Evolutionary conservation across 2,888 invertebrate genomes (phyloP).

Genomic region (Bombylius discolor): DNA sequence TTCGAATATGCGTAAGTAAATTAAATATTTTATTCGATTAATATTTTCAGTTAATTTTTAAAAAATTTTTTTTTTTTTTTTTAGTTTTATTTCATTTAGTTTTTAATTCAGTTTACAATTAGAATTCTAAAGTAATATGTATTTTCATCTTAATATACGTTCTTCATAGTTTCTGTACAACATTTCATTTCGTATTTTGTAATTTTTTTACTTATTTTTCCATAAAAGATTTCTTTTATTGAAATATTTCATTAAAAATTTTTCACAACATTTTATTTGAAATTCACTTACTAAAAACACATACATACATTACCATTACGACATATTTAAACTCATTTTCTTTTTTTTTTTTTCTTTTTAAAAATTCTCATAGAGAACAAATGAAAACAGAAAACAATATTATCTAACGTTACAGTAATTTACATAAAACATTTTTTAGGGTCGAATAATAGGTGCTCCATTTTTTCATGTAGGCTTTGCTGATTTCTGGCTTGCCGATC

Average conservation of each 20-base stretch:
- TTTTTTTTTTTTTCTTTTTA: conserved; percentile 3
- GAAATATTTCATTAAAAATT: too few relatives aligned
- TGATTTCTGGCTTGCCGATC: conserved; percentile 98
- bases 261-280: too few relatives aligned
- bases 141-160: too few relatives aligned
- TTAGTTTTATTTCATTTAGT: neutral
- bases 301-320: too few relatives aligned
- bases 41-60: conserved; percentile 1
- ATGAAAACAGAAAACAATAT: neutral
- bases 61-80: conserved; percentile 6
- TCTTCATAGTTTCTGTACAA: too few relatives aligned
- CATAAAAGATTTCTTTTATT: too few relatives aligned
- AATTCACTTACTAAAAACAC: too few relatives aligned
- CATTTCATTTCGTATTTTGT: too few relatives aligned
- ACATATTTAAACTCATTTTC: neutral
- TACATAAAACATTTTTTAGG: conserved; percentile 39
- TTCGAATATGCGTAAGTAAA: conserved; percentile 67
- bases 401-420: too few relatives aligned
- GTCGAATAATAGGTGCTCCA: conserved; percentile 75
- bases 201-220: too few relatives aligned
- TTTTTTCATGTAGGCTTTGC: conserved; percentile 91
- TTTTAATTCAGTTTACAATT: too few relatives aligned
- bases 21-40: neutral
- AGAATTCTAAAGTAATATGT: too few relatives aligned
- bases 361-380: neutral